phyloP scores from a whole-genome alignment of 1,140 invertebrate genomes.

The Macrotrachela quadricornifera region DNA sequence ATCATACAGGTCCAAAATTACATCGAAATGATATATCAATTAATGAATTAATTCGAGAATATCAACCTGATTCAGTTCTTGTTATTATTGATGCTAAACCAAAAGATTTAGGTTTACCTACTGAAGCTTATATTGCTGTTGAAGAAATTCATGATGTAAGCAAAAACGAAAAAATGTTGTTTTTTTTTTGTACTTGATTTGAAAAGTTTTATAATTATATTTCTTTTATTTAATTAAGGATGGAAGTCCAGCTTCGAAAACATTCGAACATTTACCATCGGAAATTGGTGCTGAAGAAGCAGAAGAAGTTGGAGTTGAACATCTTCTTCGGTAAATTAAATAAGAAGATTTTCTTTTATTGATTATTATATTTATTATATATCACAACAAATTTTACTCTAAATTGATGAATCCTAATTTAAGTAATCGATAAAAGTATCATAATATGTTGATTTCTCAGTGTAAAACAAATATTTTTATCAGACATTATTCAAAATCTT shows the following conservation, averaged over 20 bases:
- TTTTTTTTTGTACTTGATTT: background rate
- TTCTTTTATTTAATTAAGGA: conserved; percentile 37
- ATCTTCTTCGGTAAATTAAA: conserved; percentile 52
- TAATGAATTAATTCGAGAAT: conserved; percentile 82
- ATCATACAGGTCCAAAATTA: conserved; percentile 94
- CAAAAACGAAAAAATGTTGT: background rate
- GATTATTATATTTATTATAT: too few species aligned
- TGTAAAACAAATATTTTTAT: too few species aligned
- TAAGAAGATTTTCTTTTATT: background rate
- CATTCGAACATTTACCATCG: conserved; percentile 96
- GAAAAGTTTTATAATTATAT: conserved; percentile 2
- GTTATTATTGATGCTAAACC: conserved; percentile 41
- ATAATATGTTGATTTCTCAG: too few species aligned
- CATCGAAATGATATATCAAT: conserved; percentile 96
- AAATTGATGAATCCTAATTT: too few species aligned
- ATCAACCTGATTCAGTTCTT: conserved; percentile 67
- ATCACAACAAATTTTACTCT: too few species aligned
- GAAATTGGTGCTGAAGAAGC: conserved; percentile 99
- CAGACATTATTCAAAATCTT: too few species aligned
- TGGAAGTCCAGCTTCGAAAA: conserved; percentile 94
- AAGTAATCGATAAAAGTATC: too few species aligned
- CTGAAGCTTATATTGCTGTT: conserved; percentile 90
- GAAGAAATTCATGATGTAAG: conserved; percentile 94
- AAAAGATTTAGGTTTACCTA: conserved; percentile 85
- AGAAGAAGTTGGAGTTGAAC: conserved; percentile 97